Evolutionary conservation across 2,113 vertebrate genomes (phyloP).

Genomic region (Leuciscus idus): DNA sequence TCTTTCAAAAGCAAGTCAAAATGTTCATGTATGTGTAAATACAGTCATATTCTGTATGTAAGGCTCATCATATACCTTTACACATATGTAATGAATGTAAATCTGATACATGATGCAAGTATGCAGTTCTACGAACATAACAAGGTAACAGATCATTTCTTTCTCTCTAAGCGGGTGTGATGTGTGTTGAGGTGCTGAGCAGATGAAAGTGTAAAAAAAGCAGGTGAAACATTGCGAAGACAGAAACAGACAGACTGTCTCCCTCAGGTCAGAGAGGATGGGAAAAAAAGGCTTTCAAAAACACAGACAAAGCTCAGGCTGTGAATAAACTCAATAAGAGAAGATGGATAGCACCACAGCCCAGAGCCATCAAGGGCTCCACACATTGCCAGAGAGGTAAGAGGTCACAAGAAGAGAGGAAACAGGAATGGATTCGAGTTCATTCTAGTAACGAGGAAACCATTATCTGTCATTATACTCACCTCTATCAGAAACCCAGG

Average conservation of each 20-base stretch:
- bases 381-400: constrained; percentile 4
- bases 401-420: neutral
- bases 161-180: neutral
- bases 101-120: neutral
- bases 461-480: neutral
- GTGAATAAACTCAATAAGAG: constrained; percentile 29
- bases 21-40: neutral
- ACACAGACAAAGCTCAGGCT: constrained; percentile 9
- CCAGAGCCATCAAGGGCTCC: neutral
- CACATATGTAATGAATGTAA: neutral
- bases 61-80: neutral
- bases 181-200: constrained; percentile 5
- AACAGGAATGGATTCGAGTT: neutral
- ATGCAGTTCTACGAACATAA: neutral
- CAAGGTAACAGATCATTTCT: neutral
- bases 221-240: constrained; percentile 21
- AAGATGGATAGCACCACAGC: constrained; percentile 27
- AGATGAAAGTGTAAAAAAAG: constrained; percentile 13
- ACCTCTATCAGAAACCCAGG: neutral
- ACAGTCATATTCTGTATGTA: neutral
- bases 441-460: neutral
- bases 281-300: constrained; percentile 20
- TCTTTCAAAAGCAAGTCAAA: too few relatives aligned
- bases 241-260: constrained; percentile 10
- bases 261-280: constrained; percentile 11